Conservation (phyloP, 2,797 vertebrate species). For the Knipowitschia caucasica region DNA sequence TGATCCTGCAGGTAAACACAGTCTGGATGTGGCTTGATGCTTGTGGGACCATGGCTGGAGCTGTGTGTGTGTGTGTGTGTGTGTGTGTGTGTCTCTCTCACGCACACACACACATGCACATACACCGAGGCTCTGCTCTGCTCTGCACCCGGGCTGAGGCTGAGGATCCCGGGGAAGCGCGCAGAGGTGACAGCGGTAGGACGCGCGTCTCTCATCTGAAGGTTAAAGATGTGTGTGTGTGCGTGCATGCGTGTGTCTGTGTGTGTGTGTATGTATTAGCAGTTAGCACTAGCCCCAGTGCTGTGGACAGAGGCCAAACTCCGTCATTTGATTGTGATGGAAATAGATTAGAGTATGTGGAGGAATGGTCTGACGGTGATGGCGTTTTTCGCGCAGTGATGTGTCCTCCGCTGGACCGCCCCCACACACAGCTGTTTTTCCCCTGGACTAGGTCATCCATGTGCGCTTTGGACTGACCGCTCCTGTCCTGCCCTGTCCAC, state of each 20-base stretch:
- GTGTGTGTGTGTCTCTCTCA: no score
- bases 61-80: no score
- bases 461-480: background rate
- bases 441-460: constrained; percentile 9
- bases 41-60: no score
- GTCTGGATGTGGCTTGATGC: no score
- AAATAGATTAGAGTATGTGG: background rate
- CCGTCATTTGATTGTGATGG: background rate
- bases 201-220: constrained; percentile 62
- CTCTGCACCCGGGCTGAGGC: background rate
- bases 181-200: constrained; percentile 35
- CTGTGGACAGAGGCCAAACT: constrained; percentile 50
- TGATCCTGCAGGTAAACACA: constrained; percentile 65
- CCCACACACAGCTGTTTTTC: constrained; percentile 6
- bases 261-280: no score
- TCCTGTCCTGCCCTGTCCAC: background rate
- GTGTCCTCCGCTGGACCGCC: constrained; percentile 8
- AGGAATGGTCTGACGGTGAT: background rate
- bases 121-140: background rate
- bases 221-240: constrained; percentile 67
- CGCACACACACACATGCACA: background rate
- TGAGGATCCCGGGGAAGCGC: constrained; percentile 11
- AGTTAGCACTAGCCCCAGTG: constrained; percentile 54
- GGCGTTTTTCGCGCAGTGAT: constrained; percentile 4
- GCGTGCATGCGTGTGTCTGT: no score